Conservation (phyloP, 2,888 invertebrate genomes). For the Petrolisthes cinctipes region DNA sequence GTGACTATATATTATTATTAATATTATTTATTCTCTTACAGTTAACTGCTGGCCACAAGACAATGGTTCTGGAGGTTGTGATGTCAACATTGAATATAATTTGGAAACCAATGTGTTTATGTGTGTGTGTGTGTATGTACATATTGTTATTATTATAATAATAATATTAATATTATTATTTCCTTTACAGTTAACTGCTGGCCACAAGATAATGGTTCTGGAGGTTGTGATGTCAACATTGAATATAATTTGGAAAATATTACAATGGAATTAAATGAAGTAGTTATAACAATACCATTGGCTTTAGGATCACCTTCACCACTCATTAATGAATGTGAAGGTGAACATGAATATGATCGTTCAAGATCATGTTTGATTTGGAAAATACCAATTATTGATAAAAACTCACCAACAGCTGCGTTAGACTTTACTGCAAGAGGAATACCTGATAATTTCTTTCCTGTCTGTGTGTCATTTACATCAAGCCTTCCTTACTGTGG, state of each 20-base stretch:
- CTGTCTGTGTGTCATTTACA: too few relatives aligned
- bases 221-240: too few relatives aligned
- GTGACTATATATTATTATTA: too few relatives aligned
- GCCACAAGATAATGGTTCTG: conserved; percentile 97
- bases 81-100: conserved; percentile 98
- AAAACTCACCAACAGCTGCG: conserved; percentile 86
- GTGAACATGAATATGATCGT: conserved; percentile 87
- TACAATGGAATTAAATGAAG: conserved; percentile 88
- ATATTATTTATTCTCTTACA: too few relatives aligned
- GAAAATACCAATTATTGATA: conserved; percentile 88
- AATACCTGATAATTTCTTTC: too few relatives aligned
- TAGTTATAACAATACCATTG: conserved; percentile 82
- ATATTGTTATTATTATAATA: too few relatives aligned
- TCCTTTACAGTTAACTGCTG: too few relatives aligned
- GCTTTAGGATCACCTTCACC: conserved; percentile 71
- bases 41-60: conserved; percentile 99
- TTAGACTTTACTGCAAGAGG: conserved; percentile 92
- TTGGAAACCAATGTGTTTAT: conserved; percentile 87
- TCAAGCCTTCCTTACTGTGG: too few relatives aligned
- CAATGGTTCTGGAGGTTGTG: conserved; percentile 91
- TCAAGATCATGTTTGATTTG: conserved; percentile 86
- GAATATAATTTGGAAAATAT: too few relatives aligned
- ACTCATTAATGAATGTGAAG: conserved; percentile 86
- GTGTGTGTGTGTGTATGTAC: too few relatives aligned
- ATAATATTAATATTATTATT: too few relatives aligned